A percentile compares a stretch with the other conserved stretches of the same genome.
Evolutionary conservation across 2,797 vertebrate genomes (phyloP).

Genomic region (Garrulus glandarius): DNA sequence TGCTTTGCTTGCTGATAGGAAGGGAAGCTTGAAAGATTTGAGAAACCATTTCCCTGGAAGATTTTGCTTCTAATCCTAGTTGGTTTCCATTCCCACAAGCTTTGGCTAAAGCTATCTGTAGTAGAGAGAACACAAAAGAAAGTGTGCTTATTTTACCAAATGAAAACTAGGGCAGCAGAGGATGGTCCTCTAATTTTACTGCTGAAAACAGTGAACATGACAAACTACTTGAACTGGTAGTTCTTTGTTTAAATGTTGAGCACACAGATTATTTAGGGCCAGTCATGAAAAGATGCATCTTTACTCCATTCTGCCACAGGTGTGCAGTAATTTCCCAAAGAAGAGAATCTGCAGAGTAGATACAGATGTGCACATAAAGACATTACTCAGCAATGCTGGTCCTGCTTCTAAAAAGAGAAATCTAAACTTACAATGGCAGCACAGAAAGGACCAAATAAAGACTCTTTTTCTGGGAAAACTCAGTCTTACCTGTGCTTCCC

Average conservation of each 20-base stretch:
- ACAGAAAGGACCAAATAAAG: neutral
- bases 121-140: neutral
- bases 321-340: neutral
- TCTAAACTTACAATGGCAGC: neutral
- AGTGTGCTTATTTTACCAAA: neutral
- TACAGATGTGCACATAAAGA: accelerated
- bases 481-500: constrained; percentile 91
- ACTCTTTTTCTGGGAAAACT: neutral
- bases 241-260: neutral
- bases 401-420: neutral
- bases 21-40: constrained; percentile 86
- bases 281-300: neutral
- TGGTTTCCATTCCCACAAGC: constrained; percentile 85
- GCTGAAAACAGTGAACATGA: neutral
- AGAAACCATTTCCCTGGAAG: constrained; percentile 80
- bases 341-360: neutral
- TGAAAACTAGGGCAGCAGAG: neutral
- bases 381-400: neutral
- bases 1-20: constrained; percentile 69
- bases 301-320: neutral
- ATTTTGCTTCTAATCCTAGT: constrained; percentile 81
- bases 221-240: neutral
- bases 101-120: constrained; percentile 89
- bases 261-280: neutral
- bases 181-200: neutral